Base-by-base conservation (phyloP, 2,888 invertebrate species). In the Cheilosia variabilis region DNA sequence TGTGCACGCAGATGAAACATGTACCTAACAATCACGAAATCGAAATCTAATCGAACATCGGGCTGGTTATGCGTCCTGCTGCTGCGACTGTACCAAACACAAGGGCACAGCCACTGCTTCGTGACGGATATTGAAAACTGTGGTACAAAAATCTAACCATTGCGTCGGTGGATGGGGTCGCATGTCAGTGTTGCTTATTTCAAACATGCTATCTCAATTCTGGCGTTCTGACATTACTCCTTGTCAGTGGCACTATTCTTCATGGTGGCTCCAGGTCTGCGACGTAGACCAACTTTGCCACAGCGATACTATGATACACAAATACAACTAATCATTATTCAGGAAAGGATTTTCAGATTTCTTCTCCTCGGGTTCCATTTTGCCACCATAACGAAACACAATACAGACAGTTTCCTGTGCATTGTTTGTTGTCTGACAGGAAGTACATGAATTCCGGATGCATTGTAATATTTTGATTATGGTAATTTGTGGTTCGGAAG, bases 381-480 rank as follows among this genome's bases (percentile, higher is more conserved):
- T 27, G 24, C 24, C 52, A 53, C 17, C 43, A 60, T 66, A 41
- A 15, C 57, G 50, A 52, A 45, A 41, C 22, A 43, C 50, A 52
- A 9, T 22, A 15, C 7, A 15, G 22, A 52, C 13, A 37, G 53
- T 63, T 75, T 84, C 83, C 83, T 58, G 83, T 79, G 69, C 83
- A 84, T 84, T 84, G 72, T 79, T 65, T 69, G 58, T 41, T 75
- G 68, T 55, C 79, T 69, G 63, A 37, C 58, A 58, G 79, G 73
- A 69, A 73, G 73, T 69, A 75, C 69, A 79, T 58, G 69, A 68
- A 79, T 75, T 60, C 73, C 63, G 79, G 68, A 53, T 84, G 79
- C 75, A 84, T 84, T 75, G 75, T 79, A 69, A 84, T 84, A 69
- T 75, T 84, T 84, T 73, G 79, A 84, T 84, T 84, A 84, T 84